phyloP scores from a whole-genome alignment of 2,888 invertebrate species.

The Gnatocerus cornutus region DNA sequence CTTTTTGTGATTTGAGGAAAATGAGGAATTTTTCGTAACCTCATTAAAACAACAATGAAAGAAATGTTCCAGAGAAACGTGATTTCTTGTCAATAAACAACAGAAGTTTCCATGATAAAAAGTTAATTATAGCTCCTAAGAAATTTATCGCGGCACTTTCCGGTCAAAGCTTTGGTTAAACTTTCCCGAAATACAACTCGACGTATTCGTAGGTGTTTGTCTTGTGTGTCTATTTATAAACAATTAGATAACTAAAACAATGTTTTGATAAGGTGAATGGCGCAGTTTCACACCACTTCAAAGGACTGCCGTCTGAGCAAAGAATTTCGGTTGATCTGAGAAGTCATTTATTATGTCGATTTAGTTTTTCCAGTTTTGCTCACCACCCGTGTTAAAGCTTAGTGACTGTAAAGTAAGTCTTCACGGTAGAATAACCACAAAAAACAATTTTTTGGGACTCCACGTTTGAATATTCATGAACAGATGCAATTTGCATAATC shows the following conservation, averaged over 20 bases:
- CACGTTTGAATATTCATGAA: not conserved
- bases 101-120: too few species aligned
- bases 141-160: too few species aligned
- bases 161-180: too few species aligned
- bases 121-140: too few species aligned
- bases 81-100: too few species aligned
- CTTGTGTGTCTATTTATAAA: slow-evolving; percentile 17
- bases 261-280: not conserved
- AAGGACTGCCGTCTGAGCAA: too few species aligned
- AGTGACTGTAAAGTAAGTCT: not conserved
- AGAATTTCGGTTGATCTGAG: too few species aligned
- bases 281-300: slow-evolving; percentile 2
- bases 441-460: not conserved
- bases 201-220: slow-evolving; percentile 7
- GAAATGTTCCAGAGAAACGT: not conserved
- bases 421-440: not conserved
- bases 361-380: not conserved
- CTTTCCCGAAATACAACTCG: too few species aligned
- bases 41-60: not conserved
- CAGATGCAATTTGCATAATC: not conserved
- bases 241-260: slow-evolving; percentile 21
- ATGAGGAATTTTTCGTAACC: slow-evolving; percentile 4
- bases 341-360: too few species aligned
- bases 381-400: too few species aligned
- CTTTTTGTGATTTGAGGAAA: slow-evolving; percentile 12